Conservation (phyloP, 2,797 vertebrate species). For the Poeciliopsis infans region DNA sequence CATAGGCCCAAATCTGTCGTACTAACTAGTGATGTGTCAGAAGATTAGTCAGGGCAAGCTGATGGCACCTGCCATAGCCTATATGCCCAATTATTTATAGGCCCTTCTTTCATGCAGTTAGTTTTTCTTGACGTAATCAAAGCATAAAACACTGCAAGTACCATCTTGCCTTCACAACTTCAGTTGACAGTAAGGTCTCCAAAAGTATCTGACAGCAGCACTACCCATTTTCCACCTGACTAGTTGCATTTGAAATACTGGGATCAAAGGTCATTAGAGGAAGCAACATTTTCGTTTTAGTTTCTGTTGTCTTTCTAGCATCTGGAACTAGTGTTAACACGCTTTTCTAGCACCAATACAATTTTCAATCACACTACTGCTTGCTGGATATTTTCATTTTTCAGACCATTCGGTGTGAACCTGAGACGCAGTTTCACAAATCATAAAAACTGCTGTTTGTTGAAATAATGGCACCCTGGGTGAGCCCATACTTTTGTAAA, state of each 20-base stretch:
- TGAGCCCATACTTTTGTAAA: neutral
- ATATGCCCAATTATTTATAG: constrained; percentile 3
- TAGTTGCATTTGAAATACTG: neutral
- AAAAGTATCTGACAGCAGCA: neutral
- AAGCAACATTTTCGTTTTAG: neutral
- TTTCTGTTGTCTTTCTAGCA: neutral
- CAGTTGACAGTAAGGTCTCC: neutral
- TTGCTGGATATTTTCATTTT: neutral
- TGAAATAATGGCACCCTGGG: neutral
- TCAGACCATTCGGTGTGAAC: neutral
- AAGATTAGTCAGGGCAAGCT: constrained; percentile 30
- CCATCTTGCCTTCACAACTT: neutral
- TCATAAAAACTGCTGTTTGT: neutral
- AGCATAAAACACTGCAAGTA: neutral
- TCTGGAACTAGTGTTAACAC: neutral
- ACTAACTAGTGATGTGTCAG: constrained; percentile 29
- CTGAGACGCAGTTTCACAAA: neutral
- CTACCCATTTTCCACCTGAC: neutral
- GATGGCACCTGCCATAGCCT: constrained; percentile 21
- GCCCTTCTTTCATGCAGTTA: neutral
- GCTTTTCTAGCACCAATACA: neutral
- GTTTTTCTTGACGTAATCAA: neutral
- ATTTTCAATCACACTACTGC: neutral
- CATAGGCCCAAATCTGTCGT: constrained; percentile 43
- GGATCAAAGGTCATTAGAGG: neutral